Base-by-base conservation (phyloP, 2,113 vertebrate species). In the Peucedramus taeniatus region DNA sequence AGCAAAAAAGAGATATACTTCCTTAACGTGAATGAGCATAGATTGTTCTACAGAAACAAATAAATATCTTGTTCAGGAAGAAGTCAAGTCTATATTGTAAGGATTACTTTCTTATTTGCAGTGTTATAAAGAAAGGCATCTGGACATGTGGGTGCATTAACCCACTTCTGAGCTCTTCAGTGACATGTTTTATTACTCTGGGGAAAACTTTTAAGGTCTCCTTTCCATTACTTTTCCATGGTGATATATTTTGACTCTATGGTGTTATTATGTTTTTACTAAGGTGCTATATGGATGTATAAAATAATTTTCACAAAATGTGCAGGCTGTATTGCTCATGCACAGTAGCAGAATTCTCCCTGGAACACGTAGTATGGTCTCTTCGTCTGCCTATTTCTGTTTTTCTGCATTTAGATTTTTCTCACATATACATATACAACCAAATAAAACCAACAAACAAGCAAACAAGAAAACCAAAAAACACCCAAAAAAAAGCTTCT, bases 181-280 rank as follows among this genome's bases (percentile, higher is more conserved):
- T 56, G 86, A 47, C 30, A 50, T 11, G 5, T 59, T 85, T 86
- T 87, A 80, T 86, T 85, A 87, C 68, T 66, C 60, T 59, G 13
- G 68, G 27, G 42, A 66, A 66, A 89, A 81, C 23, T 83, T 57
- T 77, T 42, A 61, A 59, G 37, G 57, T 57, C 6, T 69, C 17
- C 54, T 71, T 88, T 80, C 40, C 21, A 81, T 87, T 91, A 54
- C 56, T 87, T 66, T 70, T 86, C 45, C 11, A 10, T 21, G 5
- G 40, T 60, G 71, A 65, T 65, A 77, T 33, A 74, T 69, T 86
- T 86, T 83, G n/a, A 63, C 39, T 81, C 31, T 35, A 22, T 9
- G 15, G 22, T 83, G 28, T 37, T 94, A 45, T 60, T 95, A 77
- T 23, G 26, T n/a, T 90, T 88, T 94, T 50, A 75, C 21, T 68